Conservation (phyloP, 1,140 invertebrate genomes). For the Drosophila parabipectinata region DNA sequence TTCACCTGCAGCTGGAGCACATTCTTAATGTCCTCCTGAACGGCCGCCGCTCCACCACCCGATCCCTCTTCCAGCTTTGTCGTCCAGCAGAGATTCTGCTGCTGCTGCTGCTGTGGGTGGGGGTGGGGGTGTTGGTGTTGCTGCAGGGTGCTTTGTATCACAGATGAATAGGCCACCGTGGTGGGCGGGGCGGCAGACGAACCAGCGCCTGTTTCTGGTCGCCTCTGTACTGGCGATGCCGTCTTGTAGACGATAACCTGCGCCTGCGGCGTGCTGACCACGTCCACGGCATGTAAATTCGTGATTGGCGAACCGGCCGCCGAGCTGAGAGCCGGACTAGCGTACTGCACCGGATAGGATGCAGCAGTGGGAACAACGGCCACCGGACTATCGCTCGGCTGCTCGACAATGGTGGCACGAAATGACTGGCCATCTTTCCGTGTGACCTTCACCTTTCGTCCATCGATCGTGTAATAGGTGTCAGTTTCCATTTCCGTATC, state of each 20-base stretch:
- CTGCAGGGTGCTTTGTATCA: slow-evolving; percentile 83
- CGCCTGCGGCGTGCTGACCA: slow-evolving; percentile 58
- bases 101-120: slow-evolving; percentile 36
- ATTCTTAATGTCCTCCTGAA: slow-evolving; percentile 74
- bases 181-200: slow-evolving; percentile 68
- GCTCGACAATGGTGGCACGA: slow-evolving; percentile 58
- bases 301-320: slow-evolving; percentile 76
- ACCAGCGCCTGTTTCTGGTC: slow-evolving; percentile 72
- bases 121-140: slow-evolving; percentile 45
- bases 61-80: slow-evolving; percentile 67
- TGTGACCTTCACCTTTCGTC: slow-evolving; percentile 64
- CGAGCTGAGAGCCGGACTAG: slow-evolving; percentile 73
- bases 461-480: slow-evolving; percentile 71
- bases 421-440: slow-evolving; percentile 68
- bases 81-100: slow-evolving; percentile 71
- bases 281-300: slow-evolving; percentile 73
- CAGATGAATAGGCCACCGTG: slow-evolving; percentile 82
- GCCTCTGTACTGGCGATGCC: slow-evolving; percentile 69
- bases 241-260: slow-evolving; percentile 83
- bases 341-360: slow-evolving; percentile 75
- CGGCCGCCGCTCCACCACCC: slow-evolving; percentile 10
- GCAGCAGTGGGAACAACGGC: slow-evolving; percentile 24
- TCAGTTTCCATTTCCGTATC: slow-evolving; percentile 48
- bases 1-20: slow-evolving; percentile 79
- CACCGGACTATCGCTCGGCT: slow-evolving; percentile 59